phyloP scores from a whole-genome alignment of 2,797 vertebrate genomes.

The Tarsius wallacei region DNA sequence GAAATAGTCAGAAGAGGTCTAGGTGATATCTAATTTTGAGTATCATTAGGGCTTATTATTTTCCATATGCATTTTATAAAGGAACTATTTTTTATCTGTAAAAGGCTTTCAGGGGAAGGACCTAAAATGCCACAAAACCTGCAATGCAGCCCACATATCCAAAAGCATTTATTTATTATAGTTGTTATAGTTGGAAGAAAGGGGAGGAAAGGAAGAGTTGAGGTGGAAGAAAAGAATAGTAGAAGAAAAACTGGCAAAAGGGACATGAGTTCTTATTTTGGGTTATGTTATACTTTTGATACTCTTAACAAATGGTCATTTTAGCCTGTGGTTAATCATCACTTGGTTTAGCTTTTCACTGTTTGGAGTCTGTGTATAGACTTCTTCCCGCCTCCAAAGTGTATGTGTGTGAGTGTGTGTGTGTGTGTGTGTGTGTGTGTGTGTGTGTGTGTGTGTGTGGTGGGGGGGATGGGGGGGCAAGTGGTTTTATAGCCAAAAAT shows the following conservation, averaged over 20 bases:
- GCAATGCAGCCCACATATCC: not conserved
- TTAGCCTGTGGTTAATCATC: not conserved
- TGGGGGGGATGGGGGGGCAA: not conserved
- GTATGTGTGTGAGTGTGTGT: not conserved
- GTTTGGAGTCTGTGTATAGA: not conserved
- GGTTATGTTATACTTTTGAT: not conserved
- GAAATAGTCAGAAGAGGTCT: not conserved
- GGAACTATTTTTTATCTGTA: constrained; percentile 62
- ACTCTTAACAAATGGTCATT: not conserved
- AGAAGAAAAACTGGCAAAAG: not conserved
- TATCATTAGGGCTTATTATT: constrained; percentile 12
- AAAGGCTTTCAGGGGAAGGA: constrained; percentile 42
- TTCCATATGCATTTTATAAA: constrained; percentile 43
- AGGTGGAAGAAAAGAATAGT: not conserved
- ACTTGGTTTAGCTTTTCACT: not conserved
- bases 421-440: not conserved
- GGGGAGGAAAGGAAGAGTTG: not conserved
- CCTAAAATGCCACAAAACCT: constrained; percentile 7
- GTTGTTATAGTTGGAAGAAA: not conserved
- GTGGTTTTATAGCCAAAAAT: not conserved
- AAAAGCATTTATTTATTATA: not conserved
- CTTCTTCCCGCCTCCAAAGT: not conserved
- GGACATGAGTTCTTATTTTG: not conserved
- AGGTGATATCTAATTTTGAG: not conserved
- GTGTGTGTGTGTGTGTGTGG: not conserved